phyloP scores from a whole-genome alignment of 2,113 vertebrate genomes.

The Bubo bubo region DNA sequence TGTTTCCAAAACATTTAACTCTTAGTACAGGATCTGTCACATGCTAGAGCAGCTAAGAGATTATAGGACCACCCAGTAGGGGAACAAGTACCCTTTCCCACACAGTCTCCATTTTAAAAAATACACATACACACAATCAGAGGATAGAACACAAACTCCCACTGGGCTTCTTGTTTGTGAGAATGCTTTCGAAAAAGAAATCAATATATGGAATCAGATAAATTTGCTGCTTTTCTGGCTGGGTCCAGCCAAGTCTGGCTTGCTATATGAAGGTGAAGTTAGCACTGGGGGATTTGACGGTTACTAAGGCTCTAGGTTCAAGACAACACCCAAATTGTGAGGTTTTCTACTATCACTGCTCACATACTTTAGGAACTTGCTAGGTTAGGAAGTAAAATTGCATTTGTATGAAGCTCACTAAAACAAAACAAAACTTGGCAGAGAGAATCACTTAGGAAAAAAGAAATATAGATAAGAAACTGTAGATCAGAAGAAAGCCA shows the following conservation, averaged over 20 bases:
- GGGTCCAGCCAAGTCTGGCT: background rate
- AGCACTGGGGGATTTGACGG: background rate
- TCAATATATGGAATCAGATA: background rate
- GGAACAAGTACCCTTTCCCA: background rate
- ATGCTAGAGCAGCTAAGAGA: slow-evolving; percentile 1
- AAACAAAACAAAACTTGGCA: slow-evolving; percentile 18
- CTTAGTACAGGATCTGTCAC: slow-evolving; percentile 50
- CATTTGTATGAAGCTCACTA: background rate
- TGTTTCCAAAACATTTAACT: slow-evolving; percentile 50
- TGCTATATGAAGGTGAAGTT: background rate
- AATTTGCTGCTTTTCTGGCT: background rate
- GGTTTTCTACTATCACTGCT: background rate
- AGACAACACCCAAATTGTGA: background rate
- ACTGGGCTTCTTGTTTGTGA: background rate
- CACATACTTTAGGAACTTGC: background rate
- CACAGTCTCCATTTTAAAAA: background rate
- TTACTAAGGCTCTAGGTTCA: background rate
- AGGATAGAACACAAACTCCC: background rate
- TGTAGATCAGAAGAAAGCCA: slow-evolving; percentile 1
- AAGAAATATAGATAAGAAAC: slow-evolving; percentile 4
- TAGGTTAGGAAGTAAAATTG: background rate
- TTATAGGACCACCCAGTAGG: slow-evolving; percentile 37
- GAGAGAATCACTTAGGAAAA: background rate
- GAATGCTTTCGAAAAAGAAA: background rate
- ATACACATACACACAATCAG: background rate